These are phyloP conservation scores for Salmo trutta DNA, from an alignment of 2,797 vertebrate species.

Conservation along the genomic window DNA sequence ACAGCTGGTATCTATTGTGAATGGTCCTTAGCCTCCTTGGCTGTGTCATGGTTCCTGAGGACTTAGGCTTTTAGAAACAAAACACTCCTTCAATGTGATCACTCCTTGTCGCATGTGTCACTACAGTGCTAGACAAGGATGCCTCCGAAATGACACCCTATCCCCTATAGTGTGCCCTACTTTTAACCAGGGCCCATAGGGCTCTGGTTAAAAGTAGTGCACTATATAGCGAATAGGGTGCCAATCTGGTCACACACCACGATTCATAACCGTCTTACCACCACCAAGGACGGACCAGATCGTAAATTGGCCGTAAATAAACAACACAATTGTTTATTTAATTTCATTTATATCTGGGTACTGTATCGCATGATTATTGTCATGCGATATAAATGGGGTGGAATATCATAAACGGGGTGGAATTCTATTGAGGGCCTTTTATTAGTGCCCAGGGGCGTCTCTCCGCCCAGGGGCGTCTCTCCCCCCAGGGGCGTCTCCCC, in stretches of 20 bases:
- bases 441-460: conserved; percentile 22
- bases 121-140: background rate
- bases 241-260: background rate
- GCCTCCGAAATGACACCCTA: background rate
- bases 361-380: too few relatives aligned
- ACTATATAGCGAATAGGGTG: background rate
- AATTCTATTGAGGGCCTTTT: conserved; percentile 6
- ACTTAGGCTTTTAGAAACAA: background rate
- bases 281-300: background rate
- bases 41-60: background rate
- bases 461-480: background rate
- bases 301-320: conserved; percentile 11
- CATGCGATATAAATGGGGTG: background rate
- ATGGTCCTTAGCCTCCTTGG: background rate
- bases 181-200: background rate
- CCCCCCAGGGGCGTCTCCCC: too few relatives aligned
- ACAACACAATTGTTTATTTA: background rate
- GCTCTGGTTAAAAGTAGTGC: background rate
- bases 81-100: background rate
- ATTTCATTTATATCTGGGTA: too few relatives aligned
- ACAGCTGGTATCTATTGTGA: conserved; percentile 47
- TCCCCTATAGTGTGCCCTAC: background rate
- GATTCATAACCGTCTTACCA: background rate
- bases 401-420: conserved; percentile 2
- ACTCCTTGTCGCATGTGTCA: background rate